These are phyloP conservation scores for Helostoma temminkii DNA, from an alignment of 2,797 vertebrate genomes.

Conservation along the genomic window DNA sequence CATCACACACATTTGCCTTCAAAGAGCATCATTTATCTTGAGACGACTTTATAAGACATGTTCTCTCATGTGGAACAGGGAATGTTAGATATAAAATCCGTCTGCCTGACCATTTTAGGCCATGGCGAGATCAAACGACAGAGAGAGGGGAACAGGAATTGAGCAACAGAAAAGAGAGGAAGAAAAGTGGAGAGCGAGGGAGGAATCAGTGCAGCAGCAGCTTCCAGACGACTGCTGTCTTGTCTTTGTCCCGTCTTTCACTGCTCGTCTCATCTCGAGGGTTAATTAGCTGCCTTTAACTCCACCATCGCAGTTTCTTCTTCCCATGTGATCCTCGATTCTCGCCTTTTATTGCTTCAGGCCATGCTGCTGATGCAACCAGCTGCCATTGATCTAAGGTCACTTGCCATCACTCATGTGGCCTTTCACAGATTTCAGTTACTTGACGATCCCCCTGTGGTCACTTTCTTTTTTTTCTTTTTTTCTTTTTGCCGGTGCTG, in stretches of 20 bases:
- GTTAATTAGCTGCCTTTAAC: constrained; percentile 69
- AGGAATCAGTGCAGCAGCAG: constrained; percentile 34
- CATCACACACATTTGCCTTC: constrained; percentile 49
- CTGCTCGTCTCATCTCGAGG: constrained; percentile 42
- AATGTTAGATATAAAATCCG: constrained; percentile 62
- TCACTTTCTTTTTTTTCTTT: too few species aligned
- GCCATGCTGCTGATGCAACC: constrained; percentile 43
- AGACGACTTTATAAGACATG: constrained; percentile 43
- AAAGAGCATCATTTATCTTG: constrained; percentile 66
- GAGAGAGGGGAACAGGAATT: not conserved
- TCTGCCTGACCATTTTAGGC: constrained; percentile 53
- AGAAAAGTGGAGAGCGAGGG: constrained; percentile 17
- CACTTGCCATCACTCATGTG: constrained; percentile 20
- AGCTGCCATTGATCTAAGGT: constrained; percentile 61
- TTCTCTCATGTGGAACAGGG: constrained; percentile 70
- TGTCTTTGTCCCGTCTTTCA: constrained; percentile 24
- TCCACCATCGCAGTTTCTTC: constrained; percentile 1
- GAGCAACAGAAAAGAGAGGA: constrained; percentile 33
- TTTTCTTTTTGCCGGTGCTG: too few species aligned
- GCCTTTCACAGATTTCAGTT: constrained; percentile 70
- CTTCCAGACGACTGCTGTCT: constrained; percentile 32
- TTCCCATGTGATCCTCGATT: constrained; percentile 32
- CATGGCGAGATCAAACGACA: constrained; percentile 58
- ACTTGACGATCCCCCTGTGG: constrained; percentile 55
- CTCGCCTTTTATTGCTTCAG: too few species aligned